A percentile compares a stretch with the other conserved stretches of the same genome.
Conservation (phyloP, 2,888 invertebrate species). For the Folsomia candida region DNA sequence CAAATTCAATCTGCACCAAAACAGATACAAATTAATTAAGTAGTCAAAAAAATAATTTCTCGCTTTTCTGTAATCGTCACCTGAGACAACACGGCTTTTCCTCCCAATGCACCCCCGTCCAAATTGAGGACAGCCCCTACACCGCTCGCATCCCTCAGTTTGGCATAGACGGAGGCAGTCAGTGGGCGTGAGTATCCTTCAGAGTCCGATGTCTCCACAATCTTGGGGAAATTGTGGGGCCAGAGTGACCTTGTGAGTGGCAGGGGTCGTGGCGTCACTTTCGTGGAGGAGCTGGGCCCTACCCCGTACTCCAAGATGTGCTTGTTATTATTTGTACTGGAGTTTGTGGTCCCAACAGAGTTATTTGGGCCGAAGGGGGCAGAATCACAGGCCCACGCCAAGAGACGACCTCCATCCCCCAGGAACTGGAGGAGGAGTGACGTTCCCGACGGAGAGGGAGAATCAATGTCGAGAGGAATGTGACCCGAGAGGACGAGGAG, state of each 20-base stretch:
- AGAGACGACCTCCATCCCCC: constrained; percentile 46
- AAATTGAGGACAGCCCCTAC: constrained; percentile 33
- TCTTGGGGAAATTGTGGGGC: constrained; percentile 18
- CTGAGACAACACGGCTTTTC: constrained; percentile 77
- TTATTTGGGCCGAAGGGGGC: constrained; percentile 35
- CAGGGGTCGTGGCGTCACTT: constrained; percentile 29
- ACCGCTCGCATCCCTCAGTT: constrained; percentile 23
- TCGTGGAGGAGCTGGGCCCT: constrained; percentile 17
- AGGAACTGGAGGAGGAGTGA: constrained; percentile 42
- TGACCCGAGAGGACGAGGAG: constrained; percentile 76
- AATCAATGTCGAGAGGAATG: constrained; percentile 59
- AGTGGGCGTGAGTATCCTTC: constrained; percentile 46
- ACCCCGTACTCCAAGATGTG: constrained; percentile 17
- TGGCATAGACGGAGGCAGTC: constrained; percentile 42
- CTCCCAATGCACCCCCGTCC: constrained; percentile 61
- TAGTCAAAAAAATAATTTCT: too few relatives aligned
- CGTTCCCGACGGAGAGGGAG: constrained; percentile 61
- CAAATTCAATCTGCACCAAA: constrained; percentile 69
- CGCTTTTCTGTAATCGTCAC: too few relatives aligned
- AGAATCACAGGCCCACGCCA: constrained; percentile 47
- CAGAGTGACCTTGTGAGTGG: constrained; percentile 24
- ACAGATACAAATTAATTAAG: too few relatives aligned
- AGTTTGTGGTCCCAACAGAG: not conserved
- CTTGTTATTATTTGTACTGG: not conserved
- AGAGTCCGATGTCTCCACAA: constrained; percentile 46